Evolutionary conservation across 1,140 invertebrate genomes (phyloP).

Genomic region (Condylostylus longicornis): DNA sequence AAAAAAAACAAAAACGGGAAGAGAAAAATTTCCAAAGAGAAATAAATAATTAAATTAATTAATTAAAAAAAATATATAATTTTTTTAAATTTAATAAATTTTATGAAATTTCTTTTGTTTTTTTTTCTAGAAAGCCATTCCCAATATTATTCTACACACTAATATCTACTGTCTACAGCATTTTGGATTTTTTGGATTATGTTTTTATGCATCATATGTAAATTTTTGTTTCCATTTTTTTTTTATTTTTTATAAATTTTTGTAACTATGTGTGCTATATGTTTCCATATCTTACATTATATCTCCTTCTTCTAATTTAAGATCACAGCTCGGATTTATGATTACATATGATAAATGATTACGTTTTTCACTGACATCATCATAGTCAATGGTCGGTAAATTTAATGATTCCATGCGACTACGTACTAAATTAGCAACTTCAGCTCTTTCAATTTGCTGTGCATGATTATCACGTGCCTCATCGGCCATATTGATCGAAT

Average conservation of each 20-base stretch:
- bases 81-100: background rate
- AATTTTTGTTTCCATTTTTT: too few relatives aligned
- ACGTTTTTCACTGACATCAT: constrained; percentile 81
- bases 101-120: background rate
- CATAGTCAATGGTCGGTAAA: constrained; percentile 76
- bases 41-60: background rate
- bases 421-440: constrained; percentile 85
- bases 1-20: too few relatives aligned
- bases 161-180: too few relatives aligned
- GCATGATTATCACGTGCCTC: constrained; percentile 73
- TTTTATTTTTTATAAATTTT: too few relatives aligned
- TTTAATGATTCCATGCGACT: constrained; percentile 88
- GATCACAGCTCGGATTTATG: constrained; percentile 94
- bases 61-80: background rate
- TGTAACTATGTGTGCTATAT: background rate
- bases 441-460: constrained; percentile 82
- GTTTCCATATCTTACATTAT: constrained; percentile 61
- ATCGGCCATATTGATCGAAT: constrained; percentile 62
- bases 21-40: too few relatives aligned
- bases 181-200: too few relatives aligned
- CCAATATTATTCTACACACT: too few relatives aligned
- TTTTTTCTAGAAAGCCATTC: too few relatives aligned
- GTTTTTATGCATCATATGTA: too few relatives aligned
- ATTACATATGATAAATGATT: constrained; percentile 93
- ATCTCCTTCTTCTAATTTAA: constrained; percentile 90